These are phyloP conservation scores for Capreolus pygargus DNA, from an alignment of 2,113 vertebrate genomes.

Conservation along the genomic window DNA sequence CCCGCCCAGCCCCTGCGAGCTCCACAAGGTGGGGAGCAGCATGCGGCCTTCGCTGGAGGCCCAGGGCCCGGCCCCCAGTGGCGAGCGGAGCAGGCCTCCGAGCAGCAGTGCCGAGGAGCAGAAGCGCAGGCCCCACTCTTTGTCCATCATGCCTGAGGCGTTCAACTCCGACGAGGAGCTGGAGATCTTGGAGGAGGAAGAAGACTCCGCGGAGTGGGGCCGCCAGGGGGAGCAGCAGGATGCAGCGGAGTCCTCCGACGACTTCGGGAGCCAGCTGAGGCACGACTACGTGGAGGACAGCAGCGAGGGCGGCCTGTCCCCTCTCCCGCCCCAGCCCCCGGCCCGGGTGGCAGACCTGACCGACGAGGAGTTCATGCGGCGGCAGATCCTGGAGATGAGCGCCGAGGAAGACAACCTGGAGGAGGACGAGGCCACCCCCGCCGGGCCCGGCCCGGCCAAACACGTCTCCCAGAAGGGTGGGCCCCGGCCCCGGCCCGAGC, in stretches of 20 bases:
- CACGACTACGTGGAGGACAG: constrained; percentile 98
- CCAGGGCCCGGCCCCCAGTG: constrained; percentile 75
- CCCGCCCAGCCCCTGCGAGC: constrained; percentile 91
- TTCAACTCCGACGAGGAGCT: constrained; percentile 94
- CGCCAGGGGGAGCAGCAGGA: constrained; percentile 85
- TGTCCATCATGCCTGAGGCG: constrained; percentile 92
- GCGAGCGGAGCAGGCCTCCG: constrained; percentile 70
- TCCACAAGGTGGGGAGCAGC: constrained; percentile 93
- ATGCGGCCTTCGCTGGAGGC: constrained; percentile 91
- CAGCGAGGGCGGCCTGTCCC: constrained; percentile 94
- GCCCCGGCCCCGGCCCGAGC: constrained; percentile 86
- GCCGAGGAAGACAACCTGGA: constrained; percentile 94
- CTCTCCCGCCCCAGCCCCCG: constrained; percentile 86
- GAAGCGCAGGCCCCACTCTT: constrained; percentile 91
- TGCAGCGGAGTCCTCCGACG: constrained; percentile 90
- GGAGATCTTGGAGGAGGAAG: constrained; percentile 93
- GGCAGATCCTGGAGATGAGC: constrained; percentile 98
- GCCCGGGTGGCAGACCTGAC: constrained; percentile 85
- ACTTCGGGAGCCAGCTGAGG: constrained; percentile 94
- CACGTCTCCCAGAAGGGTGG: constrained; percentile 82
- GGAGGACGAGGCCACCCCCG: constrained; percentile 81
- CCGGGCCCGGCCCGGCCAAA: constrained; percentile 74
- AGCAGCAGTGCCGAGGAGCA: constrained; percentile 81
- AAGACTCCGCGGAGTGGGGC: constrained; percentile 89
- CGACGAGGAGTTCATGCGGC: constrained; percentile 97